Base-by-base conservation (phyloP, 2,797 vertebrate genomes). In the Leptatherina wallacei region DNA sequence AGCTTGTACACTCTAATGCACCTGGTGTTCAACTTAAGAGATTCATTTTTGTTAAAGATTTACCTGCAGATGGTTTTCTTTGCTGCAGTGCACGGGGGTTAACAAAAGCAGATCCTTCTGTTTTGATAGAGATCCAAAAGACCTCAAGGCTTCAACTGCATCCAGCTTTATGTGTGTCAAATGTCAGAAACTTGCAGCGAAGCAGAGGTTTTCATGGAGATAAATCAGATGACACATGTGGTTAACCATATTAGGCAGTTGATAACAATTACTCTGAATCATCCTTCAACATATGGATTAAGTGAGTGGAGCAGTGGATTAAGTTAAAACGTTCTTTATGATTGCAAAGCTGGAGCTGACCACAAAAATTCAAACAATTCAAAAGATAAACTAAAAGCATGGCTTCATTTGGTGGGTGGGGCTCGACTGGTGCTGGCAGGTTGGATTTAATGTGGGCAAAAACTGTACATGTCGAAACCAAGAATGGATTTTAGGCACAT, bases 371-470 rank as follows among this genome's bases (percentile, higher is more conserved):
- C 7, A n/a, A 10, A 10, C 49, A 1, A 9, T 60, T 77, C 27
- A 27, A 62, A 73, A 22, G 4, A 61, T 2, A 61, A 55, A 3
- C 10, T 59, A 12, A 71, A 69, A 27, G 51, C 33, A n/a, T 2
- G 22, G 13, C 30, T 68, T 75, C 4, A 75, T 11, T 40, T 35
- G 5, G 0, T n/a, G 51, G 74, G 76, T 69, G 69, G 57, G 49
- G 61, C 42, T 1, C 6, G 49, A 55, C 73, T 51, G 22, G 81
- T 58, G 59, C 61, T 6, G 3, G 52, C 74, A 74, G 22, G 70
- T 65, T 3, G 29, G 40, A 36, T 68, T 74, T 47, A 49, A 60
- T 51, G 52, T 71, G 57, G n/a, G 20, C 6, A 49, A 4, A 62
- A 29, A 38, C 71, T 47, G 29, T 14, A 30, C 2, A 61, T 59